A percentile compares a stretch with the other conserved stretches of the same genome.
Evolutionary conservation across 2,113 vertebrate species (phyloP).

Genomic region (Corythoichthys intestinalis): DNA sequence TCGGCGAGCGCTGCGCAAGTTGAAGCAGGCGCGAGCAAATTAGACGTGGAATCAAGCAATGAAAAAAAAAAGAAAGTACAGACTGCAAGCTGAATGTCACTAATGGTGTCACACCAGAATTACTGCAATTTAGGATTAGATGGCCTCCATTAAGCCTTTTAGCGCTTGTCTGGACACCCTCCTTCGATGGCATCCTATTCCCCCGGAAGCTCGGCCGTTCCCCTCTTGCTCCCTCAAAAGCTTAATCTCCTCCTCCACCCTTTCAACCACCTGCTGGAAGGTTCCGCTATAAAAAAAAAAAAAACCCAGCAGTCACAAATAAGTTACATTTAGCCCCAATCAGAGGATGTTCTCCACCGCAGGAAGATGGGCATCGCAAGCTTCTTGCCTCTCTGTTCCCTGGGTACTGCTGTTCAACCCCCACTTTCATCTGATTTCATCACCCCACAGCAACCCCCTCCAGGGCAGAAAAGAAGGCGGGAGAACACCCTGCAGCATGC

Average conservation of each 20-base stretch:
- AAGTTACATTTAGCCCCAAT: constrained; percentile 69
- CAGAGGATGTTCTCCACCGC: constrained; percentile 41
- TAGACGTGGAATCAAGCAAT: constrained; percentile 19
- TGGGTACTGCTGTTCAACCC: constrained; percentile 58
- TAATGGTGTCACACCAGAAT: constrained; percentile 66
- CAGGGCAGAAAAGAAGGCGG: constrained; percentile 56
- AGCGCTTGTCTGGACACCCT: constrained; percentile 54
- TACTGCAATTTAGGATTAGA: constrained; percentile 66
- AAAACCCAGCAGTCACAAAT: constrained; percentile 60
- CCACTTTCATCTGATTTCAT: constrained; percentile 78
- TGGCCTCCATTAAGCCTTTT: constrained; percentile 68
- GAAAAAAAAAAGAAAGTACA: constrained; percentile 44
- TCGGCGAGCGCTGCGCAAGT: constrained; percentile 30
- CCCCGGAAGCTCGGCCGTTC: constrained; percentile 59
- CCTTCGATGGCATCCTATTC: constrained; percentile 46
- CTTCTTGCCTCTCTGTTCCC: constrained; percentile 44
- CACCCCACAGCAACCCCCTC: constrained; percentile 69
- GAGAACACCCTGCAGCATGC: constrained; percentile 67
- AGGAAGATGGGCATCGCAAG: constrained; percentile 47
- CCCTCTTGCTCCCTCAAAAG: constrained; percentile 61
- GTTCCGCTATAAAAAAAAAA: constrained; percentile 32
- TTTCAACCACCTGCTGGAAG: constrained; percentile 65
- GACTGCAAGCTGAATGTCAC: constrained; percentile 45
- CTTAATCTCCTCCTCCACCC: constrained; percentile 63
- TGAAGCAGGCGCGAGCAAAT: constrained; percentile 36